Evolutionary conservation across 1,140 invertebrate species (phyloP).

Genomic region (Probaryconus sp.): DNA sequence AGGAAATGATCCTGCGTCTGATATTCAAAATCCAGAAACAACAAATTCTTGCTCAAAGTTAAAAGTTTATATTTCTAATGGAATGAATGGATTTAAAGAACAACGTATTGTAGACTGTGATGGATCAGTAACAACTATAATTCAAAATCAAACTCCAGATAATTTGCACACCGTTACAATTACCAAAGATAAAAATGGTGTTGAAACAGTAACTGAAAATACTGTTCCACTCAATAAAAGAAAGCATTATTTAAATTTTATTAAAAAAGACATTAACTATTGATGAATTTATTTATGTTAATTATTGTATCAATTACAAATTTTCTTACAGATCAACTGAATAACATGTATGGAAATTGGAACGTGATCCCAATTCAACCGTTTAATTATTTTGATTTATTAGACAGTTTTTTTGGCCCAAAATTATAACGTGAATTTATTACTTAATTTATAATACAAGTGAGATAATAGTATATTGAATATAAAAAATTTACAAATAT

Average conservation of each 20-base stretch:
- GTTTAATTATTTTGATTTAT: slow-evolving; percentile 66
- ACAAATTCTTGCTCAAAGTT: slow-evolving; percentile 69
- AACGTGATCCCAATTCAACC: slow-evolving; percentile 48
- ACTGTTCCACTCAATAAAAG: slow-evolving; percentile 76
- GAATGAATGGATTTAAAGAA: slow-evolving; percentile 77
- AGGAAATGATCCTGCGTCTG: no score
- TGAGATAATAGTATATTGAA: neutral
- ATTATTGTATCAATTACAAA: neutral
- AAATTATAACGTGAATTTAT: slow-evolving; percentile 63
- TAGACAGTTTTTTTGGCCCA: slow-evolving; percentile 70
- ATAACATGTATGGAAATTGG: no score
- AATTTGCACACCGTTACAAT: slow-evolving; percentile 75
- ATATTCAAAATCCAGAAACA: slow-evolving; percentile 60
- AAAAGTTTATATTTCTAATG: slow-evolving; percentile 69
- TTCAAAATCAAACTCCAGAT: slow-evolving; percentile 75
- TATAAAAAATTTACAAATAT: slow-evolving; percentile 11
- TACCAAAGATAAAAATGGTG: slow-evolving; percentile 74
- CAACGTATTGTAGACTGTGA: slow-evolving; percentile 76
- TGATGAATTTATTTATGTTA: neutral
- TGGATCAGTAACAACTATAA: slow-evolving; percentile 77
- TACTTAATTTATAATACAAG: no score
- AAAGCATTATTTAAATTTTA: slow-evolving; percentile 52
- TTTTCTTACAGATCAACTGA: slow-evolving; percentile 60
- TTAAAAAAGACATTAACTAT: neutral
- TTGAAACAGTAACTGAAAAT: slow-evolving; percentile 75